A percentile compares a stretch with the other conserved stretches of the same genome.
Conservation (phyloP, 2,888 invertebrate genomes). For the Tachina lurida region DNA sequence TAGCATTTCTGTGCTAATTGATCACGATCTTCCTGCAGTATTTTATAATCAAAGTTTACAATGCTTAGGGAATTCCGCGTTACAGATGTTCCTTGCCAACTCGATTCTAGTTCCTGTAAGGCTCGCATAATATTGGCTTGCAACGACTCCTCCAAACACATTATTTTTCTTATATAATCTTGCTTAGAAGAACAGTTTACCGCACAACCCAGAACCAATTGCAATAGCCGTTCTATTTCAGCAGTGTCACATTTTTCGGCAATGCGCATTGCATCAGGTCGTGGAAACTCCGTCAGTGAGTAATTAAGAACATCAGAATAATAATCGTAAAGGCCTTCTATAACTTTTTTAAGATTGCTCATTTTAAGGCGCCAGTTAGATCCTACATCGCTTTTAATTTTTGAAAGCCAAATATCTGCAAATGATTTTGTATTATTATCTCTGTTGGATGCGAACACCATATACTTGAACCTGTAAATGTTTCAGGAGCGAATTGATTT, state of each 20-base stretch:
- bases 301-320: constrained; percentile 93
- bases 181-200: constrained; percentile 96
- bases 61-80: constrained; percentile 80
- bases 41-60: constrained; percentile 86
- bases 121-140: constrained; percentile 98
- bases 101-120: constrained; percentile 91
- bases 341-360: constrained; percentile 88
- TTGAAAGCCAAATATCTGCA: constrained; percentile 88
- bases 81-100: constrained; percentile 84
- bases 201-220: constrained; percentile 96
- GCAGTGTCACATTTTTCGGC: constrained; percentile 90
- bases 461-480: constrained; percentile 85
- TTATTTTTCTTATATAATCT: constrained; percentile 95
- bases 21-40: constrained; percentile 91
- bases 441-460: background rate
- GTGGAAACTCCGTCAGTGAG: constrained; percentile 90
- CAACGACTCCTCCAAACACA: constrained; percentile 94
- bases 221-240: constrained; percentile 93
- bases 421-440: background rate
- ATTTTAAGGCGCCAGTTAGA: constrained; percentile 92
- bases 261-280: constrained; percentile 94
- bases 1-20: constrained; percentile 93
- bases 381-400: constrained; percentile 93
- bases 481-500: constrained; percentile 93
- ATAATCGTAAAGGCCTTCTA: constrained; percentile 91